Evolutionary conservation across 1,140 invertebrate genomes (phyloP).

Genomic region (Bombus balteatus): DNA sequence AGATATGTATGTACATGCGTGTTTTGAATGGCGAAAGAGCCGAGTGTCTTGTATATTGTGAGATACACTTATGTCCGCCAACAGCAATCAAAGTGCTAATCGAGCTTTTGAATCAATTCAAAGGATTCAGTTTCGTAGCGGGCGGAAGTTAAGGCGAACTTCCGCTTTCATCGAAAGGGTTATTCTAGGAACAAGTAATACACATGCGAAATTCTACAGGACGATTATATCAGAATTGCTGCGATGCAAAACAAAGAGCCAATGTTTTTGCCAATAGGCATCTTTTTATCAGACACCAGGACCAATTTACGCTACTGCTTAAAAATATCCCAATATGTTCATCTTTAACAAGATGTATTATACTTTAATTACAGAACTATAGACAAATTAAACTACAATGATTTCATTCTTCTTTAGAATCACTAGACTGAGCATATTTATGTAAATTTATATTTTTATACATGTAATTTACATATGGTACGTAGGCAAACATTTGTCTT

Average conservation of each 20-base stretch:
- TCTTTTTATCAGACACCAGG: too few relatives aligned
- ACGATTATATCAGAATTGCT: neutral
- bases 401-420: too few relatives aligned
- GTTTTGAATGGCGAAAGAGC: slow-evolving; percentile 13
- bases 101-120: slow-evolving; percentile 45
- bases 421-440: too few relatives aligned
- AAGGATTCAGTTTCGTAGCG: slow-evolving; percentile 21
- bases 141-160: slow-evolving; percentile 23
- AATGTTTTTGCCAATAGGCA: neutral
- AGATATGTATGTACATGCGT: slow-evolving; percentile 4
- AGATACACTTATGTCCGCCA: neutral
- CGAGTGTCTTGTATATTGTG: neutral
- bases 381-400: too few relatives aligned
- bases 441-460: too few relatives aligned
- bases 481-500: too few relatives aligned
- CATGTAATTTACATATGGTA: too few relatives aligned
- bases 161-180: neutral
- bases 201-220: neutral
- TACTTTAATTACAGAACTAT: too few relatives aligned
- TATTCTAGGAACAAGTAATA: neutral
- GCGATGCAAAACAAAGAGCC: neutral
- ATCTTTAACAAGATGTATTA: too few relatives aligned
- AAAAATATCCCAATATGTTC: too few relatives aligned
- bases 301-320: neutral
- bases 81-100: slow-evolving; percentile 42